Conservation (phyloP, 2,888 invertebrate species). For the Dicyrtomina minuta region DNA sequence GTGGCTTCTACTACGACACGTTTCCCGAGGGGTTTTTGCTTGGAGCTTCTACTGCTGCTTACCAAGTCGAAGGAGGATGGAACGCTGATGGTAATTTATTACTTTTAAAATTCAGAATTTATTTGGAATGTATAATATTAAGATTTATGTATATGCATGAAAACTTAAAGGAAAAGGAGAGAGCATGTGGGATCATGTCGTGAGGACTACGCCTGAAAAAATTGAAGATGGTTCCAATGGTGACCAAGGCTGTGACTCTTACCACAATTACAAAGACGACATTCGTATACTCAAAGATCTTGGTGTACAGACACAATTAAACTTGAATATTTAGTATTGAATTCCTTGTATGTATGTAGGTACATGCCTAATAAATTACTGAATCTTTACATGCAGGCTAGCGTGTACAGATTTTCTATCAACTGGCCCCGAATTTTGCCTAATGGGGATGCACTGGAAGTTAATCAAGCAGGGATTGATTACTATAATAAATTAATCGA, state of each 20-base stretch:
- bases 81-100: conserved; percentile 55
- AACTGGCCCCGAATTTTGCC: conserved; percentile 59
- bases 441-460: conserved; percentile 52
- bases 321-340: too few species aligned
- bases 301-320: too few species aligned
- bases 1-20: conserved; percentile 23
- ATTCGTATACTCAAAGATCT: conserved; percentile 57
- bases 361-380: too few species aligned
- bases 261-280: conserved; percentile 58
- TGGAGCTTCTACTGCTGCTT: conserved; percentile 55
- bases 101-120: too few species aligned
- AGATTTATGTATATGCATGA: too few species aligned
- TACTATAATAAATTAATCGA: conserved; percentile 78
- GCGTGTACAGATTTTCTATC: conserved; percentile 57
- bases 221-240: conserved; percentile 56
- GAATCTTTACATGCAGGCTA: conserved; percentile 40
- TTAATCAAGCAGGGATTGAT: conserved; percentile 70
- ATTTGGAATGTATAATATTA: too few species aligned
- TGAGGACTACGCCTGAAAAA: conserved; percentile 54
- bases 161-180: conserved; percentile 55
- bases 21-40: conserved; percentile 54
- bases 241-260: conserved; percentile 58
- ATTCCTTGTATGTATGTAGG: too few species aligned
- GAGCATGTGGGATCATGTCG: conserved; percentile 58
- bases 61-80: conserved; percentile 56